phyloP scores from a whole-genome alignment of 2,797 vertebrate genomes.

The Chelonia mydas region DNA sequence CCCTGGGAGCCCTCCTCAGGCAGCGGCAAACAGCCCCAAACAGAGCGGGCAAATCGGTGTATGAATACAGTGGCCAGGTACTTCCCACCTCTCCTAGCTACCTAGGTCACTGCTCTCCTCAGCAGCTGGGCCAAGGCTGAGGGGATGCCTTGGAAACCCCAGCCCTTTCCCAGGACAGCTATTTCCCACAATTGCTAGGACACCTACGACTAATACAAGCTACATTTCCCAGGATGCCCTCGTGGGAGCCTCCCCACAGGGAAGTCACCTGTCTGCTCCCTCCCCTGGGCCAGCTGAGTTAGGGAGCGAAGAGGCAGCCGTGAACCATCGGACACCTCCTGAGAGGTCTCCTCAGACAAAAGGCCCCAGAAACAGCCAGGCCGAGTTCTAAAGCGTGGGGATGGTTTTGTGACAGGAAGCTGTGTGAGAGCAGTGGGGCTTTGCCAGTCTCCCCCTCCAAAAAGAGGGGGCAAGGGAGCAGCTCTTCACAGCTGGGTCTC shows the following conservation, averaged over 20 bases:
- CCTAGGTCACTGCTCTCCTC: not conserved
- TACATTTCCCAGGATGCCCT: not conserved
- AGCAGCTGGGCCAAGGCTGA: not conserved
- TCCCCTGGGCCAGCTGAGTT: not conserved
- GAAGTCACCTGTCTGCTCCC: not conserved
- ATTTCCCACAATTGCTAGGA: not conserved
- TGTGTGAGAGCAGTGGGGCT: too few species aligned
- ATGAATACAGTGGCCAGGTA: not conserved
- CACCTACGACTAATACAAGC: not conserved
- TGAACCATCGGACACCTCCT: too few species aligned
- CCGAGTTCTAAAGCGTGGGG: not conserved
- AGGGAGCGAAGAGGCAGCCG: not conserved
- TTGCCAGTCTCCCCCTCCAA: not conserved
- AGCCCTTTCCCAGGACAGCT: not conserved
- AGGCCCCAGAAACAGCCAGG: not conserved
- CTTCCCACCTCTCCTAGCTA: too few species aligned
- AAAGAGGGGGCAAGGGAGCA: not conserved
- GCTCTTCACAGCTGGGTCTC: not conserved
- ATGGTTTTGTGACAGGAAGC: not conserved
- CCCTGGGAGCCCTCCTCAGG: accelerated
- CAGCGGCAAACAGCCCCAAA: accelerated
- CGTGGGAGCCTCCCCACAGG: not conserved
- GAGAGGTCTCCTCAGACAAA: not conserved
- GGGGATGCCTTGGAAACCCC: not conserved
- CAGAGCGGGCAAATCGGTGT: not conserved